Evolutionary conservation across 2,888 invertebrate genomes (phyloP).

Genomic region (Dryomyza anilis): DNA sequence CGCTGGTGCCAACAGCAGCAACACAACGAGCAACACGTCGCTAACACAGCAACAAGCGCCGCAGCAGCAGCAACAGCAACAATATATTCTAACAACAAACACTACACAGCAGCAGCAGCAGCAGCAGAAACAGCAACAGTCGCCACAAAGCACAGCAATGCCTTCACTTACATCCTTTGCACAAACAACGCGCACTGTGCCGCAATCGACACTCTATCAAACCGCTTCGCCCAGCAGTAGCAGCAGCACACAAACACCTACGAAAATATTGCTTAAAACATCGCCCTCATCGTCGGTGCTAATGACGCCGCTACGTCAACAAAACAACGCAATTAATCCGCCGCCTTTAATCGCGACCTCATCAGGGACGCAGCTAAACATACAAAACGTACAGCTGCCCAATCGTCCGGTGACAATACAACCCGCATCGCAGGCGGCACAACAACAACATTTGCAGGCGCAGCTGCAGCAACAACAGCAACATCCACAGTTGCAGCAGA

Average conservation of each 20-base stretch:
- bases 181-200: conserved; percentile 48
- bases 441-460: conserved; percentile 58
- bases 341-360: conserved; percentile 56
- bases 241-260: conserved; percentile 49
- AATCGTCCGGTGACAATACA: conserved; percentile 60
- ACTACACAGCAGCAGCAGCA: conserved; percentile 46
- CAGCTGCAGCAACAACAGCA: conserved; percentile 56
- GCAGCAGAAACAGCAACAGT: conserved; percentile 31
- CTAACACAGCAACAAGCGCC: conserved; percentile 31
- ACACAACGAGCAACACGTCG: conserved; percentile 15
- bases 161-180: conserved; percentile 57
- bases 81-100: conserved; percentile 55
- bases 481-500: conserved; percentile 53
- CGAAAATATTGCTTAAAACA: conserved; percentile 60
- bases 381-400: conserved; percentile 60
- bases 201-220: conserved; percentile 55
- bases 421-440: conserved; percentile 60
- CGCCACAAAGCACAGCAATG: conserved; percentile 40
- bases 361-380: conserved; percentile 53
- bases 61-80: conserved; percentile 40
- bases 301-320: conserved; percentile 52
- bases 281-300: conserved; percentile 57
- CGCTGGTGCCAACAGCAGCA: conserved; percentile 27
- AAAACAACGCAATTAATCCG: conserved; percentile 51
- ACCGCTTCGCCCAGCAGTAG: conserved; percentile 44